Conservation (phyloP, 2,797 vertebrate genomes). For the Clarias pachynema region DNA sequence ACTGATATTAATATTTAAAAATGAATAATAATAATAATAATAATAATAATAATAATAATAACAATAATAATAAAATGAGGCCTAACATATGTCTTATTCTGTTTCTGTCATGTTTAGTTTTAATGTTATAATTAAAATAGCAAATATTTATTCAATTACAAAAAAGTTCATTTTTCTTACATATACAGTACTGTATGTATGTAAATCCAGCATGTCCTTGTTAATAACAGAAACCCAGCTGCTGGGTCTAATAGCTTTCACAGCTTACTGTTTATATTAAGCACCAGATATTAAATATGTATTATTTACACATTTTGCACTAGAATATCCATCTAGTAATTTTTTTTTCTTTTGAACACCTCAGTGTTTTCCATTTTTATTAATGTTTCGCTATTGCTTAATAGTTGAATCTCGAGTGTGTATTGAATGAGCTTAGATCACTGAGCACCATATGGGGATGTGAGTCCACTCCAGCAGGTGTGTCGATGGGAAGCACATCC, state of each 20-base stretch:
- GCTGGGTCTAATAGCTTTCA: neutral
- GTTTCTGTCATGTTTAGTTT: neutral
- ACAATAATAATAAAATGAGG: too few relatives aligned
- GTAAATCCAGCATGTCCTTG: neutral
- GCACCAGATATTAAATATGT: too few relatives aligned
- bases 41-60: too few relatives aligned
- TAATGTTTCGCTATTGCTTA: neutral
- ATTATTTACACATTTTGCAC: too few relatives aligned
- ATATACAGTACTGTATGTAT: neutral
- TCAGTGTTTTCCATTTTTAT: neutral
- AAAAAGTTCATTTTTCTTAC: neutral
- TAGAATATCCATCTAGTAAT: neutral
- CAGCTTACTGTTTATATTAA: conserved; percentile 1
- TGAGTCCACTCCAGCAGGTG: conserved; percentile 52
- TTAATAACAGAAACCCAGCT: neutral
- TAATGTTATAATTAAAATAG: neutral
- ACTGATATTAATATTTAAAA: neutral
- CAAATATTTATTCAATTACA: neutral
- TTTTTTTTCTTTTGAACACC: neutral
- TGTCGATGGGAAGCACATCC: conserved; percentile 37
- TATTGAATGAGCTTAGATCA: conserved; percentile 16
- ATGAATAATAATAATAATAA: too few relatives aligned
- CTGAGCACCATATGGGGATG: conserved; percentile 45
- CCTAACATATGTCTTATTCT: neutral
- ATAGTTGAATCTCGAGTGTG: conserved; percentile 16